Percentiles rank a stretch among this genome's conserved stretches.
phyloP scores from a whole-genome alignment of 2,113 vertebrate genomes.

The Etheostoma spectabile region DNA sequence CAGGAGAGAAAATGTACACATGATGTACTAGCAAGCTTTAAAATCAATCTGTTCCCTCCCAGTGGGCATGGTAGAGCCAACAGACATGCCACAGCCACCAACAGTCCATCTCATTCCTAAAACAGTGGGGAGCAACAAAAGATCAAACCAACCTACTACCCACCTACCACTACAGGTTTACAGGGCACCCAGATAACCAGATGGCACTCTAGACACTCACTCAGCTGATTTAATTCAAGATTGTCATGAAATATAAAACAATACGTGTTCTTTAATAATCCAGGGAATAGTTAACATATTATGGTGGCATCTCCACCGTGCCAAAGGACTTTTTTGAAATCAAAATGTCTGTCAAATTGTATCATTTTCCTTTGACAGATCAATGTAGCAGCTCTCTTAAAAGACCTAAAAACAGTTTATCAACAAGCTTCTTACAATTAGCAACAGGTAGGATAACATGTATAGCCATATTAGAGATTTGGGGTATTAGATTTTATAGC shows the following conservation, averaged over 20 bases:
- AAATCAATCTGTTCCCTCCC: conserved; percentile 28
- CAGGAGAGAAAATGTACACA: conserved; percentile 22
- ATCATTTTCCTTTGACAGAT: neutral
- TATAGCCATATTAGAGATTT: neutral
- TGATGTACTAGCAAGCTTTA: conserved; percentile 16
- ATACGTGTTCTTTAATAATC: neutral
- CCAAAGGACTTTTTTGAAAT: neutral
- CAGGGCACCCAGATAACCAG: neutral
- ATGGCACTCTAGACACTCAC: neutral
- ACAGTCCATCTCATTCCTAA: conserved; percentile 35
- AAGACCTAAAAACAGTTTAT: neutral
- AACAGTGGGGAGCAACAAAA: conserved; percentile 11
- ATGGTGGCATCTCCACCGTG: neutral
- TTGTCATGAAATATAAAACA: neutral
- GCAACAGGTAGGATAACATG: rapidly evolving
- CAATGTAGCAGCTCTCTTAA: neutral
- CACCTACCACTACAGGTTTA: neutral
- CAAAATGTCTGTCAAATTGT: neutral
- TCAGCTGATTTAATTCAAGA: neutral
- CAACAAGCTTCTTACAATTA: neutral
- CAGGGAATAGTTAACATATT: neutral
- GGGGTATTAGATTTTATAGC: neutral
- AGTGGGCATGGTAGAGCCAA: conserved; percentile 2
- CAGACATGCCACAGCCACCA: conserved; percentile 41
- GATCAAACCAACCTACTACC: conserved; percentile 9